Evolutionary conservation across 2,113 vertebrate genomes (phyloP).

Genomic region (Myiagra hebetior): DNA sequence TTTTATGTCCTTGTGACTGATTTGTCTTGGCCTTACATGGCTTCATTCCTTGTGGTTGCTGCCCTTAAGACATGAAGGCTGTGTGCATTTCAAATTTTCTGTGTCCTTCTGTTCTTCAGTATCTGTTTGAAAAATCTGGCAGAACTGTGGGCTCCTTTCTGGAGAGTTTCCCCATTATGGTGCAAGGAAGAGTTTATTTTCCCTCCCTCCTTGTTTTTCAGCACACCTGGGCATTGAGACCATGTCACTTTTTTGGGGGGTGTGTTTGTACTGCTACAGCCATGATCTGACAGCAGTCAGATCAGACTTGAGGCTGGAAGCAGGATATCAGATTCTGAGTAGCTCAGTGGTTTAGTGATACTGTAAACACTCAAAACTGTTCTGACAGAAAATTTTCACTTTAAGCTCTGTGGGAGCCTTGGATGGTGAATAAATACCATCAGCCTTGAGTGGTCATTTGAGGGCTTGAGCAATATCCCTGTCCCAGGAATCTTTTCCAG

Average conservation of each 20-base stretch:
- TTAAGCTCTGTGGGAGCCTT: not conserved
- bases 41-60: not conserved
- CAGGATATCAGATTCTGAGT: not conserved
- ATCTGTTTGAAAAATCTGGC: not conserved
- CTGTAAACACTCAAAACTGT: not conserved
- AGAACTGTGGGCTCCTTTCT: not conserved
- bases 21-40: not conserved
- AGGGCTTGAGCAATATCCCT: not conserved
- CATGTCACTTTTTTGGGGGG: fast-evolving
- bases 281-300: not conserved
- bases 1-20: not conserved
- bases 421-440: not conserved
- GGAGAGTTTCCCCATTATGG: not conserved
- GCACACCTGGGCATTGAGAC: not conserved
- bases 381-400: not conserved
- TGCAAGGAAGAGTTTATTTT: not conserved
- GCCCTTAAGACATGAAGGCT: not conserved
- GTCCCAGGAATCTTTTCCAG: not conserved
- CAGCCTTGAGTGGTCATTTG: fast-evolving
- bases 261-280: not conserved
- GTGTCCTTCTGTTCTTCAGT: not conserved
- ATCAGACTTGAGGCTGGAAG: not conserved
- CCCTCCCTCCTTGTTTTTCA: not conserved
- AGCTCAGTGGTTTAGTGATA: not conserved
- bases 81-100: fast-evolving